A percentile compares a stretch with the other conserved stretches of the same genome.
These are phyloP conservation scores for Odontothrips loti DNA, from an alignment of 2,888 invertebrate species.

Conservation along the genomic window DNA sequence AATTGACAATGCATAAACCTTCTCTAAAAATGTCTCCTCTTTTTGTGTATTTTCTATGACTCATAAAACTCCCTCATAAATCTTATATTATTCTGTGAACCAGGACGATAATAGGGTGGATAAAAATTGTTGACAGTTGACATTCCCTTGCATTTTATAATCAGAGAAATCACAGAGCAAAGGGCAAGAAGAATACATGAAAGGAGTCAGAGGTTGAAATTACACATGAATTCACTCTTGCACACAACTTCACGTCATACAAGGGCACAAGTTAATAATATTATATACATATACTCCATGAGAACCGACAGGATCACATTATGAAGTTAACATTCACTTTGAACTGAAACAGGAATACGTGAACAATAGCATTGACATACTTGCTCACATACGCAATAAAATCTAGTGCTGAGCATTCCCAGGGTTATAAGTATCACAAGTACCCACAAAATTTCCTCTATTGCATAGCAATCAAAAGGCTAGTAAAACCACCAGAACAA, in stretches of 20 bases:
- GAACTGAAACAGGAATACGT: constrained; percentile 9
- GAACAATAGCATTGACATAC: neutral
- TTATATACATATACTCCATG: neutral
- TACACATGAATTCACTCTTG: neutral
- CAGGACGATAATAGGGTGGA: too few relatives aligned
- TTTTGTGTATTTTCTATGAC: too few relatives aligned
- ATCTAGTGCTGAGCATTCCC: neutral
- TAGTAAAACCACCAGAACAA: neutral
- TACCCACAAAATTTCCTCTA: neutral
- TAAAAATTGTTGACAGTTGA: too few relatives aligned
- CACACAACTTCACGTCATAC: neutral
- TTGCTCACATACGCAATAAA: neutral
- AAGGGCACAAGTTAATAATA: neutral
- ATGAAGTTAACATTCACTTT: neutral
- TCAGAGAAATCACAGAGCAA: neutral
- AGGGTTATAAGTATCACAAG: neutral
- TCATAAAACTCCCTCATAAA: too few relatives aligned
- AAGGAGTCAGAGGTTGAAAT: neutral
- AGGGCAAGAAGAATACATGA: neutral
- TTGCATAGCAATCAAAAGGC: neutral
- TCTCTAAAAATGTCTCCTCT: too few relatives aligned
- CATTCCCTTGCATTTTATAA: neutral
- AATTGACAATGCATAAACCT: too few relatives aligned
- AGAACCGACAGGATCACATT: neutral
- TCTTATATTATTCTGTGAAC: too few relatives aligned